Base-by-base conservation (phyloP, 2,113 vertebrate species). In the Catharus minimus region DNA sequence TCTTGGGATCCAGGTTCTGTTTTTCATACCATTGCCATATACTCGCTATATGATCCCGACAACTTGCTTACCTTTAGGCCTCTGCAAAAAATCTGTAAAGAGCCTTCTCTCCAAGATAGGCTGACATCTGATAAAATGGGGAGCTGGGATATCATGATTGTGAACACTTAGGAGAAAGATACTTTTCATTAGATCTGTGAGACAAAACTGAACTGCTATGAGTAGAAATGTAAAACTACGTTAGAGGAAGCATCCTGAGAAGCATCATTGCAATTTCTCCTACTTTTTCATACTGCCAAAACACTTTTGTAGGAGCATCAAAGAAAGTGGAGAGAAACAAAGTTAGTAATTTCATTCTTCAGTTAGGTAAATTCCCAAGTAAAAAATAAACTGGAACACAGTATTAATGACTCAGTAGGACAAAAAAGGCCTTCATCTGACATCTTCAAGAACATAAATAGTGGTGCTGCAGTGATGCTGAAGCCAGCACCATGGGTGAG, bases 401-500 rank as follows among this genome's bases (percentile, higher is more conserved):
- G 6, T 7, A 10, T 28, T 80, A 84, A 33, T 1, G 3, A 85
- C 30, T 55, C 4, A 1, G 50, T 43, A 60, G 30, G 19, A 82
- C 43, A 73, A 65, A 66, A 65, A 88, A 58, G 20, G 32, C 30
- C 28, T 66, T 65, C 33, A 49, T 56, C 46, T 61, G 50, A 5
- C 33, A 7, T 41, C 44, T 49, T 55, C 47, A 23, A 41, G 49
- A n/a, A 57, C 33, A 53, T 0, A 3, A 56, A 18, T 12, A 36
- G 58, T 13, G 12, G 16, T 3, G 1, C 9, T 49, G n/a, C 33
- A 64, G 44, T 23, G 44, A 66, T 11, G 24, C 33, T 2, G 7
- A 14, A 24, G 38, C 26, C 43, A 21, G 47, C 4, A 2, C 10
- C 0, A 0, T 2, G 2, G 56, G 38, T 5, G 1, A 81, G 36